Evolutionary conservation across 2,888 invertebrate genomes (phyloP).

Genomic region (Catocala nupta): DNA sequence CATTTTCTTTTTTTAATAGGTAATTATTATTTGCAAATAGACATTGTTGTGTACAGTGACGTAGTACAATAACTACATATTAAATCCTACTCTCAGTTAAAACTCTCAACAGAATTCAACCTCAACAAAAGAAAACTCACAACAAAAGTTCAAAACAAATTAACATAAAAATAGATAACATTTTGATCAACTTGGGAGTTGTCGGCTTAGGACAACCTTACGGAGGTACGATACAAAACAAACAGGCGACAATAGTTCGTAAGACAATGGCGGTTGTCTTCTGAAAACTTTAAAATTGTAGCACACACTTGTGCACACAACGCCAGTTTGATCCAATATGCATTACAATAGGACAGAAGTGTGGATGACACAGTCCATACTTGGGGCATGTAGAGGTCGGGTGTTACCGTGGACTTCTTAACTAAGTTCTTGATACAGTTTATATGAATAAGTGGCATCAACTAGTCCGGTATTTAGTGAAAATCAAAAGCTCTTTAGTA

Average conservation of each 20-base stretch:
- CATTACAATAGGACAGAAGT: slow-evolving; percentile 80
- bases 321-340: slow-evolving; percentile 82
- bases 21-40: too few species aligned
- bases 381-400: slow-evolving; percentile 64
- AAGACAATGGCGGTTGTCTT: slow-evolving; percentile 64
- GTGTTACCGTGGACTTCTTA: slow-evolving; percentile 39
- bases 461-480: not conserved
- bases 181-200: slow-evolving; percentile 46
- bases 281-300: slow-evolving; percentile 72
- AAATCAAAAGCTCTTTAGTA: not conserved
- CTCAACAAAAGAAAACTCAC: slow-evolving; percentile 5
- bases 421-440: not conserved
- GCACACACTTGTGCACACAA: slow-evolving; percentile 81
- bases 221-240: slow-evolving; percentile 49
- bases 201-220: slow-evolving; percentile 27
- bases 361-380: slow-evolving; percentile 78
- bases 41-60: too few species aligned
- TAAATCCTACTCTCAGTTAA: too few species aligned
- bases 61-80: too few species aligned
- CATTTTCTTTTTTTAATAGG: too few species aligned
- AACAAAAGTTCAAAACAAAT: slow-evolving; percentile 26
- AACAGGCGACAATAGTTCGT: slow-evolving; percentile 56
- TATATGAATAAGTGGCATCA: not conserved
- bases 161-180: slow-evolving; percentile 43
- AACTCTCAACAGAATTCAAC: not conserved